Evolutionary conservation across 2,113 vertebrate genomes (phyloP), one percentile per base, ranked within the genome.

Genomic region (Spea multiplicata): DNA sequence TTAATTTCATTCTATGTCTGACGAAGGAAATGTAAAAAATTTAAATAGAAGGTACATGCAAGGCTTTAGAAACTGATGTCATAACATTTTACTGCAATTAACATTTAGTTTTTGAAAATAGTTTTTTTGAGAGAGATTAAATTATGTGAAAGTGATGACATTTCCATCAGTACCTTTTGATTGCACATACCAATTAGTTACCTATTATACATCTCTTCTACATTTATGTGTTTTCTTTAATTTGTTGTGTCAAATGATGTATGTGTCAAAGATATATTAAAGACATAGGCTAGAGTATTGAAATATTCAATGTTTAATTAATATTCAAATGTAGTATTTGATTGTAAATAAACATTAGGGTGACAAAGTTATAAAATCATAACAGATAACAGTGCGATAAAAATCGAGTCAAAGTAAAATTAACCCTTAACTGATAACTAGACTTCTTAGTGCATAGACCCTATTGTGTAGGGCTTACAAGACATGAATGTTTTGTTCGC

Each of bases 161-260:
- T 74, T 74, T 74, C 30, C 57, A 74, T 62, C 45, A 74, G 72
- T 48, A 64, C 44, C 14, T 49, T 30, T 64, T 64, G 72, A 74
- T 74, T 74, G 59, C 72, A 74, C 45, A 57, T 74, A 74, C 57
- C 46, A 74, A 74, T 61, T 64, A 46, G 59, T 13, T 74, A 64
- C 57, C 44, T 64, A 71, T 71, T 53, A 71, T 55, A 13, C 3
- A 55, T 3, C 16, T 55, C 5, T 44, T 70, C 53, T 53, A 48
- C 45, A 69, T 69, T 48, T 69, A 30, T 46, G 9, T 16, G 16
- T 71, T 71, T 71, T 71, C 10, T 69, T 5, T 69, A 16, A 53
- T 71, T 6, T 70, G 1, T 16, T 49, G 9, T 16, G 46, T 70
- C 50, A 16, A 7, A 50, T 70, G 6, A 17, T 50, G 13, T 48